These are phyloP conservation scores for Phalera bucephala DNA, from an alignment of 2,888 invertebrate species.

Conservation along the genomic window DNA sequence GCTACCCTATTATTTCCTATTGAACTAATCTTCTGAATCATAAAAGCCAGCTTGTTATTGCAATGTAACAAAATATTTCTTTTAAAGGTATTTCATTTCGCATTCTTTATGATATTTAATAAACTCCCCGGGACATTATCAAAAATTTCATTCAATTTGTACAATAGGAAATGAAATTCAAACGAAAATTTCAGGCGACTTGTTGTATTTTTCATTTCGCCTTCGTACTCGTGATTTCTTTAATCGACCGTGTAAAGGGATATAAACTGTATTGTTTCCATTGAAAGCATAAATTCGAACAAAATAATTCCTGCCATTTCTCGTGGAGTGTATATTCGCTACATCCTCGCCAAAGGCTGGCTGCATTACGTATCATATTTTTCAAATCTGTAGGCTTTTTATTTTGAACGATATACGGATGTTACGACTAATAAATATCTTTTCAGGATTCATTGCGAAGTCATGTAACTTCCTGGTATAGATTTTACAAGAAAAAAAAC, in stretches of 20 bases:
- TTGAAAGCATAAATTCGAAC: conserved; percentile 6
- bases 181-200: conserved; percentile 19
- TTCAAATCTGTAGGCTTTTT: conserved; percentile 26
- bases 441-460: conserved; percentile 21
- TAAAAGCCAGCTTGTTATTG: background rate
- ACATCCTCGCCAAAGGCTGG: conserved; percentile 6
- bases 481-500: too few relatives aligned
- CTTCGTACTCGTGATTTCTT: conserved; percentile 10
- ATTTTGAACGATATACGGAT: conserved; percentile 26
- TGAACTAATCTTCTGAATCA: background rate
- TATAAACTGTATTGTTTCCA: conserved; percentile 10
- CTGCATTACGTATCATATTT: conserved; percentile 23
- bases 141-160: conserved; percentile 33
- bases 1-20: too few relatives aligned
- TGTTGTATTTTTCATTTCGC: conserved; percentile 27
- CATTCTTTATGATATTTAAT: conserved; percentile 24
- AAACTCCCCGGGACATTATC: conserved; percentile 21
- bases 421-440: conserved; percentile 22
- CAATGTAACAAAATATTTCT: conserved; percentile 16
- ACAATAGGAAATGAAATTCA: conserved; percentile 21
- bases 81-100: conserved; percentile 18
- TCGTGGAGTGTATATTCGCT: conserved; percentile 9
- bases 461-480: too few relatives aligned
- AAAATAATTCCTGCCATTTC: background rate
- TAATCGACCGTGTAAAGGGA: conserved; percentile 3